Evolutionary conservation across 2,113 vertebrate genomes (phyloP).

Genomic region (Rhineura floridana): DNA sequence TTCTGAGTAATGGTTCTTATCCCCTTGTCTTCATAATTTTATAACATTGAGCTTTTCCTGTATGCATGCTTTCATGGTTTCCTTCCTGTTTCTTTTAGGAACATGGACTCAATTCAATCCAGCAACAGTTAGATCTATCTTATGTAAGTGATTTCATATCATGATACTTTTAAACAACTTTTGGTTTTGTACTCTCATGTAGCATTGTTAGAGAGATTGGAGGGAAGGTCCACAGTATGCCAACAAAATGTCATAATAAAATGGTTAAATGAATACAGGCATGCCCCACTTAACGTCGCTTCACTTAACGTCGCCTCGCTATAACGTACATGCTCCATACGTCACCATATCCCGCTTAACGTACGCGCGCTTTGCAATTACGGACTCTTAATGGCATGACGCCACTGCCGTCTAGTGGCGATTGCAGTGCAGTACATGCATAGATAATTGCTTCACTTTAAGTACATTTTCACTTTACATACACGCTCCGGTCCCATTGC

Average conservation of each 20-base stretch:
- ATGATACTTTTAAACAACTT: not conserved
- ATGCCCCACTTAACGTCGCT: no score
- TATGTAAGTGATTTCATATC: slow-evolving; percentile 84
- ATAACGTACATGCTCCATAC: no score
- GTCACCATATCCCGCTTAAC: no score
- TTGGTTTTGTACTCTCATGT: not conserved
- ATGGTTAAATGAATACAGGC: not conserved
- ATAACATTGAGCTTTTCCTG: not conserved
- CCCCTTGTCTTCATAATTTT: not conserved
- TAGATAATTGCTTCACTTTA: no score
- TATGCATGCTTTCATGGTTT: not conserved
- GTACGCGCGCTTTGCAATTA: no score
- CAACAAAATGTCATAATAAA: not conserved
- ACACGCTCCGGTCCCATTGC: no score
- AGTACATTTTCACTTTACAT: no score
- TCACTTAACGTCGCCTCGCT: no score
- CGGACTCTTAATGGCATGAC: no score
- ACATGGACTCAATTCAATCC: slow-evolving; percentile 99
- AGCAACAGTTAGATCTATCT: slow-evolving; percentile 93
- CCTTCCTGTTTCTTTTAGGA: slow-evolving; percentile 78
- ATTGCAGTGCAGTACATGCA: no score
- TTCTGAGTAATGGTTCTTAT: not conserved
- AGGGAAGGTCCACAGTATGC: not conserved
- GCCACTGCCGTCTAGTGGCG: no score
- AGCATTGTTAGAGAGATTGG: not conserved